A percentile compares a stretch with the other conserved stretches of the same genome.
phyloP scores from a whole-genome alignment of 1,140 invertebrate genomes.

The Drosophila fuyamai region DNA sequence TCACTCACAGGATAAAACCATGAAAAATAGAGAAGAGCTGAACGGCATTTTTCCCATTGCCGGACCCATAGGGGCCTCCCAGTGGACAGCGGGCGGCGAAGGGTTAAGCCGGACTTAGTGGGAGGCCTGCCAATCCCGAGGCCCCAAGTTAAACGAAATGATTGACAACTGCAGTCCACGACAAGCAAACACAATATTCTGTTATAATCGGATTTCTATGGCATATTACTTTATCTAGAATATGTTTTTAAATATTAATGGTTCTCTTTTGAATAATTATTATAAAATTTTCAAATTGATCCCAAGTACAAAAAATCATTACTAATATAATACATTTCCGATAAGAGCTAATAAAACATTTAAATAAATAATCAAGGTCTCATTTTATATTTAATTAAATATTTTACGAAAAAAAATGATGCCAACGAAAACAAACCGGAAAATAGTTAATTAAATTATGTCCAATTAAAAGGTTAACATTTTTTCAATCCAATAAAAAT shows the following conservation, averaged over 20 bases:
- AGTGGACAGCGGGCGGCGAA: slow-evolving; percentile 17
- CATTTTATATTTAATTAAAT: no score
- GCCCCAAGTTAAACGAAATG: slow-evolving; percentile 18
- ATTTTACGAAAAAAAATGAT: no score
- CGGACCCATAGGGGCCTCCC: neutral
- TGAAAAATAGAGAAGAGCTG: slow-evolving; percentile 12
- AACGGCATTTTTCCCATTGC: slow-evolving; percentile 1
- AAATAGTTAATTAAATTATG: no score
- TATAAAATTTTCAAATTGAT: no score
- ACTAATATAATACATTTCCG: no score
- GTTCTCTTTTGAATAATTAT: no score
- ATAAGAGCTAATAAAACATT: no score
- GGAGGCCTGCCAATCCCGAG: slow-evolving; percentile 3
- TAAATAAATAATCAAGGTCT: no score
- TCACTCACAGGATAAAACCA: neutral
- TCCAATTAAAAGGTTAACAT: no score
- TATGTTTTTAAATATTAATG: neutral
- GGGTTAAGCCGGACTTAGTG: slow-evolving; percentile 26
- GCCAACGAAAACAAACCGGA: no score
- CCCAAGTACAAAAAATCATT: no score
- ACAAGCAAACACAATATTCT: neutral
- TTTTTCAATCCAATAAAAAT: no score
- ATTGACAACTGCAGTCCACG: slow-evolving; percentile 48
- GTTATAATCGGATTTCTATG: neutral
- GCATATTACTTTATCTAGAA: neutral